Base-by-base conservation (phyloP, 2,888 invertebrate genomes). In the Leptarthrus brevirostris region DNA sequence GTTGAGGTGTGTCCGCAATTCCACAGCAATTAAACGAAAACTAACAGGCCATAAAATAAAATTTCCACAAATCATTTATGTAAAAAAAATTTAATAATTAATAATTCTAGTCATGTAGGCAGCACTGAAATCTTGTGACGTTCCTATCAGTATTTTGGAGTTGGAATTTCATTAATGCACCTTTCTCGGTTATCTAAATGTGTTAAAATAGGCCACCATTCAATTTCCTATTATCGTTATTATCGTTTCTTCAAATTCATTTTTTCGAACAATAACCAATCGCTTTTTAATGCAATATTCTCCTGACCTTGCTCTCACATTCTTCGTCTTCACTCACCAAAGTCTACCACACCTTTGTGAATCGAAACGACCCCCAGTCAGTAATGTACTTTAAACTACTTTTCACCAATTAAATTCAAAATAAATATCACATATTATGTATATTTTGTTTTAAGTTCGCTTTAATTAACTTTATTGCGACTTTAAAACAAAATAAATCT, bases 321-420 rank as follows among this genome's bases (percentile, higher is more conserved):
- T 64, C 64, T 64, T 64, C 64, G 12, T 61, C n/a, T n/a, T 64
- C 64, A 64, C 64, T 64, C 64, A 64, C 64, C 64, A 64, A 36
- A 64, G 26, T 64, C 44, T 47, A 64, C 64, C 64, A 64, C 64
- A 64, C 64, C 64, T 64, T 64, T 40, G 26, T 64, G 64, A 40
- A 64, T 14, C 47, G 8, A 61, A 10, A 24, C 24, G 44, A 18
- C 40, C 20, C 5, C 12, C 12, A 16, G 61, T 4, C 8, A 10
- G 44, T 14, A 24, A 16, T 44, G 12, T 30, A n/a, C 16, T 40
- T 40, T 12, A 22, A 34, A 40, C 36, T 36, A 8, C 18, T 18
- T 18, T 20, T 10, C 10, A 61, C 12, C 20, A 22, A 10, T 22
- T 10, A 3, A 6, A 14, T 20, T 30, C 8, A 22, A 61, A 30